phyloP scores from a whole-genome alignment of 2,797 vertebrate species.

The Rhynchotus rufescens region DNA sequence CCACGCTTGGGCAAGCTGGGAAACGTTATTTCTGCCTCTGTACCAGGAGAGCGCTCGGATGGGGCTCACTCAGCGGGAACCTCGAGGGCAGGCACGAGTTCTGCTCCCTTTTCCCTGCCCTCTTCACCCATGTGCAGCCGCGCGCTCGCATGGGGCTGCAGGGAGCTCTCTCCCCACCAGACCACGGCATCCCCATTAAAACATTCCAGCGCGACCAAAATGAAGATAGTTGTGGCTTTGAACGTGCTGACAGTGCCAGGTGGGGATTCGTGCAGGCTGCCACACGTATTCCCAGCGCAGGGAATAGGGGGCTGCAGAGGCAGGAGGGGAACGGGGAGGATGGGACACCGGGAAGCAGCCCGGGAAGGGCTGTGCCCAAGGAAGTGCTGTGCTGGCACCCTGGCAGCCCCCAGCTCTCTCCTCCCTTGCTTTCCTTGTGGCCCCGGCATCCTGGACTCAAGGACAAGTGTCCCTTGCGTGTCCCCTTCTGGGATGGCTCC shows the following conservation, averaged over 20 bases:
- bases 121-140: background rate
- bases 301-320: background rate
- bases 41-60: rapidly evolving
- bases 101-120: rapidly evolving
- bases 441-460: too few species aligned
- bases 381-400: background rate
- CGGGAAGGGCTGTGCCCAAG: background rate
- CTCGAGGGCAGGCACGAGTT: background rate
- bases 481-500: background rate
- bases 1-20: background rate
- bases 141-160: background rate
- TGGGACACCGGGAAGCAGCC: background rate
- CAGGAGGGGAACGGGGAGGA: background rate
- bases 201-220: background rate
- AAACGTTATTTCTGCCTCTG: background rate
- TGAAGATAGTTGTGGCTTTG: background rate
- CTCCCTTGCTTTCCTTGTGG: too few species aligned
- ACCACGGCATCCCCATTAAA: background rate
- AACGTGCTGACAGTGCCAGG: background rate
- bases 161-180: background rate
- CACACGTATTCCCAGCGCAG: background rate
- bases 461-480: background rate
- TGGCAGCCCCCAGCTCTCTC: too few species aligned
- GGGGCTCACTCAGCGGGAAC: background rate
- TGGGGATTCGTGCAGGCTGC: background rate